Evolutionary conservation across 2,113 vertebrate genomes (phyloP).

Genomic region (Turnix velox): DNA sequence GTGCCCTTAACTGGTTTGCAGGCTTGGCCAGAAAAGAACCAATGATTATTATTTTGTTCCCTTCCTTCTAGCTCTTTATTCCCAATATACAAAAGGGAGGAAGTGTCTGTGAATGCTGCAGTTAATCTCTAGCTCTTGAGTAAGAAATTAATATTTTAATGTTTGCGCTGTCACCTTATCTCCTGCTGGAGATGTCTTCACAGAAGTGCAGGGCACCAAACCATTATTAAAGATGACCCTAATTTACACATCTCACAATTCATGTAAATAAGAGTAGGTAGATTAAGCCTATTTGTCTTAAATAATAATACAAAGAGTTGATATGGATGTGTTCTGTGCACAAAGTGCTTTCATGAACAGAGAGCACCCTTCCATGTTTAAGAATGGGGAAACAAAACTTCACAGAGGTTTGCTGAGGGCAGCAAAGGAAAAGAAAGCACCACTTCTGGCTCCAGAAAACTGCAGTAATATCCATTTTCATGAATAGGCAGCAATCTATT

Average conservation of each 20-base stretch:
- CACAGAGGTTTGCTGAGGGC: not conserved
- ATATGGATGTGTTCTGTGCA: slow-evolving; percentile 3
- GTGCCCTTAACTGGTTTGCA: not conserved
- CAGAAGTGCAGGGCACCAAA: not conserved
- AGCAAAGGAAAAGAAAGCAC: not conserved
- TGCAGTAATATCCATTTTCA: not conserved
- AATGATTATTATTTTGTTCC: not conserved
- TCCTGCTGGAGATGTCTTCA: not conserved
- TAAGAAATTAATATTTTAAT: not conserved
- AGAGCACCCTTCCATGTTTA: not conserved
- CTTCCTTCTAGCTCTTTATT: not conserved
- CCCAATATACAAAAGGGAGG: not conserved
- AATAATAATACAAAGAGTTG: not conserved
- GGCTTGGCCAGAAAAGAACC: not conserved
- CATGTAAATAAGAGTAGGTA: slow-evolving; percentile 2
- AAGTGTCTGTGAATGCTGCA: not conserved
- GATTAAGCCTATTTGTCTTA: not conserved
- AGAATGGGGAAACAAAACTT: not conserved
- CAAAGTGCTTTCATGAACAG: not conserved
- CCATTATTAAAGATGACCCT: not conserved
- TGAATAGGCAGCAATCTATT: slow-evolving; percentile 9
- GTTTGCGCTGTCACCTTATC: not conserved
- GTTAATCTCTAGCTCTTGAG: not conserved
- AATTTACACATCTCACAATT: not conserved
- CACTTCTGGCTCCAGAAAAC: not conserved